phyloP scores from a whole-genome alignment of 2,113 vertebrate species.

The Megaleporinus macrocephalus region DNA sequence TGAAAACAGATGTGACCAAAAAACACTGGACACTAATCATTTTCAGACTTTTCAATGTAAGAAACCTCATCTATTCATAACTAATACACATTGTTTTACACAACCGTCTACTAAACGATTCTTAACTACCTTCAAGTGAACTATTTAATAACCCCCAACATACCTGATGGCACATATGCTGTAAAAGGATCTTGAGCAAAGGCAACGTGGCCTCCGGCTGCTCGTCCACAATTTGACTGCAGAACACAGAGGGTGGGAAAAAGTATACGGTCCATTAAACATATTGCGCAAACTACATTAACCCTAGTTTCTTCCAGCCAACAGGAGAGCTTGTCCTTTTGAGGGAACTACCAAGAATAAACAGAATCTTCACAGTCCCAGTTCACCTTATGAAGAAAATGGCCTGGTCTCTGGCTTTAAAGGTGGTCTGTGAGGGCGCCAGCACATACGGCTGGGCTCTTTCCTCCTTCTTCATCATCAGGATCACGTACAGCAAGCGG shows the following conservation, averaged over 20 bases:
- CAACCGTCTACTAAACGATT: too few species aligned
- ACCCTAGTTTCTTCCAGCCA: too few species aligned
- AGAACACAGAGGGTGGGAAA: constrained; percentile 45
- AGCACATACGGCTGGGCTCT: constrained; percentile 63
- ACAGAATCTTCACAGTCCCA: background rate
- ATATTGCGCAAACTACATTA: background rate
- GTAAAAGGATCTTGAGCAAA: constrained; percentile 84
- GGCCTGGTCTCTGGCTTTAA: constrained; percentile 78
- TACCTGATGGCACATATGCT: constrained; percentile 94
- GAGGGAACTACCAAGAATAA: background rate
- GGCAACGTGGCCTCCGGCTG: constrained; percentile 79
- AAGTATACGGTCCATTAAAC: background rate
- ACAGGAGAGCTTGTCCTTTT: too few species aligned
- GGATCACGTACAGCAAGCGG: constrained; percentile 79
- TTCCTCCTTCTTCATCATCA: constrained; percentile 81
- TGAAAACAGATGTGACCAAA: too few species aligned
- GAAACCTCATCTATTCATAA: too few species aligned
- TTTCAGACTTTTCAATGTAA: too few species aligned
- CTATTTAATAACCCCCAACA: background rate
- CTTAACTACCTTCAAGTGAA: too few species aligned
- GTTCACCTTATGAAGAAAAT: constrained; percentile 91
- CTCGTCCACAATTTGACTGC: constrained; percentile 84
- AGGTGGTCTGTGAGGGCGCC: constrained; percentile 64
- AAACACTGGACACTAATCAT: too few species aligned
- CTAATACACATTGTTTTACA: too few species aligned